A percentile compares a stretch with the other conserved stretches of the same genome.
These are phyloP conservation scores for Myopa testacea DNA, from an alignment of 2,888 invertebrate species.

Conservation along the genomic window DNA sequence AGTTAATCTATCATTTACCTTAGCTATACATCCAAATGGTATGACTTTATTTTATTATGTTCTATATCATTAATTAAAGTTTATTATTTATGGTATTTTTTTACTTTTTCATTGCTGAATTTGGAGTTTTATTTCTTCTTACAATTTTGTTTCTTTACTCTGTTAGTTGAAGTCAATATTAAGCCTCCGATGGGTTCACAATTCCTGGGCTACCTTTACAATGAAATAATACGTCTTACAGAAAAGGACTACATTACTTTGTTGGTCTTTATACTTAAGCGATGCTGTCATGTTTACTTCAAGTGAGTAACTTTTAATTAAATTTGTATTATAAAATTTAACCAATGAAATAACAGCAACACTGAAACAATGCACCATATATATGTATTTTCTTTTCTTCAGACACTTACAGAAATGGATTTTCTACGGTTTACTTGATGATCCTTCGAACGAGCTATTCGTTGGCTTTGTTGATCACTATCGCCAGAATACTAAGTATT, in stretches of 20 bases:
- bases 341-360: not conserved
- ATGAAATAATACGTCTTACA: conserved; percentile 59
- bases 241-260: conserved; percentile 61
- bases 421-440: conserved; percentile 85
- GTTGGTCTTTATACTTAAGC: conserved; percentile 61
- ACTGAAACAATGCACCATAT: not conserved
- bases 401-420: conserved; percentile 81
- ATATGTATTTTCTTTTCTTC: conserved; percentile 7
- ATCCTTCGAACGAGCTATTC: conserved; percentile 87
- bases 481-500: conserved; percentile 63
- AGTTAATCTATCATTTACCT: conserved; percentile 56
- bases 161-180: conserved; percentile 52
- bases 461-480: conserved; percentile 69
- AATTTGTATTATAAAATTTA: no score
- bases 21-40: conserved; percentile 61
- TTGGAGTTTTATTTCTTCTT: not conserved
- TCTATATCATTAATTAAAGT: not conserved
- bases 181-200: conserved; percentile 60
- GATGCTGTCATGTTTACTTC: conserved; percentile 65
- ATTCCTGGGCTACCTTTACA: conserved; percentile 62
- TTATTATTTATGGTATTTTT: no score
- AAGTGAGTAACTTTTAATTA: conserved; percentile 48
- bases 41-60: conserved; percentile 31
- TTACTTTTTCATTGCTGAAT: not conserved
- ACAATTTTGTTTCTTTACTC: conserved; percentile 31